Percentiles rank a stretch among this genome's conserved stretches.
These are phyloP conservation scores for Macroglossus sobrinus DNA, from an alignment of 2,113 vertebrate genomes.

Conservation along the genomic window DNA sequence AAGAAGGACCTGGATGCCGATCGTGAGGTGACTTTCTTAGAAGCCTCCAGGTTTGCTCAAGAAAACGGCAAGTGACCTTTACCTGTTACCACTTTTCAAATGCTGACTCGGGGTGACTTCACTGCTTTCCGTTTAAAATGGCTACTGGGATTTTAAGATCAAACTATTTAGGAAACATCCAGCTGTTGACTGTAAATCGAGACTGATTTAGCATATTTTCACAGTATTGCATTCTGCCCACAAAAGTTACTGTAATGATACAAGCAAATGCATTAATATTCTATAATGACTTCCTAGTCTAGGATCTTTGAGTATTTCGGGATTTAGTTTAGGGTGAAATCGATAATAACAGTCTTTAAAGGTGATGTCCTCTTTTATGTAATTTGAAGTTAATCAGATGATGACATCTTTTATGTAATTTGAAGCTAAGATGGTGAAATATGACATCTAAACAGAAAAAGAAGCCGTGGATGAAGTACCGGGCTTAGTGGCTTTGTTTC, in stretches of 20 bases:
- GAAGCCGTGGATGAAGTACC: background rate
- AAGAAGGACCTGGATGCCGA: slow-evolving; percentile 87
- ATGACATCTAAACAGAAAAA: background rate
- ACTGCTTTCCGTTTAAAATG: background rate
- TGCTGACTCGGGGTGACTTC: background rate
- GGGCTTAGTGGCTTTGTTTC: background rate
- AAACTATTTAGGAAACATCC: background rate
- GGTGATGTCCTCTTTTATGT: background rate
- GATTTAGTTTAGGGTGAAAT: background rate
- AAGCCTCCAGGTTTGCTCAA: slow-evolving; percentile 87
- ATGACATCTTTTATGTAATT: background rate
- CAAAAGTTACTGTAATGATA: background rate
- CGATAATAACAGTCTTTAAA: background rate
- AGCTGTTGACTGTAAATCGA: background rate
- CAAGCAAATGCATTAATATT: background rate
- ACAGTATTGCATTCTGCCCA: background rate
- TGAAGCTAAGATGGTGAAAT: background rate
- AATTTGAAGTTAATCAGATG: background rate
- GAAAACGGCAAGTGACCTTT: slow-evolving; percentile 83
- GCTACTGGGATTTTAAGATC: background rate
- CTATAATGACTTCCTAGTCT: background rate
- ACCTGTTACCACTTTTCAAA: background rate
- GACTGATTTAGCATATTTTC: background rate
- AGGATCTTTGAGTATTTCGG: background rate
- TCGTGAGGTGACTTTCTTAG: slow-evolving; percentile 86